These are phyloP conservation scores for Apteryx owenii DNA, from an alignment of 2,113 vertebrate species.

Conservation along the genomic window DNA sequence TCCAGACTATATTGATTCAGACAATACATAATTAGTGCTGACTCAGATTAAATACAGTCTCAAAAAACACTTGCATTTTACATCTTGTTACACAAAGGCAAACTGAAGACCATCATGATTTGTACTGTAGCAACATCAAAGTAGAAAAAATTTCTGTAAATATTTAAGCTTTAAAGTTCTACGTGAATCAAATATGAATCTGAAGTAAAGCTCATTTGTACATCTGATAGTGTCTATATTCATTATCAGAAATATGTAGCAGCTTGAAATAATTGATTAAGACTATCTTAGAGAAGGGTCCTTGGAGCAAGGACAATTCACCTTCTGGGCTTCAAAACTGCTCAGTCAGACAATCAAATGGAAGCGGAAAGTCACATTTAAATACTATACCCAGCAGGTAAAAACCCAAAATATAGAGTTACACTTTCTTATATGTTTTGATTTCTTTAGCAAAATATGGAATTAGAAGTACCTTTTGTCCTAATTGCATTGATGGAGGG, in stretches of 20 bases:
- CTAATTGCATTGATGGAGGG: neutral
- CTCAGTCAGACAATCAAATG: neutral
- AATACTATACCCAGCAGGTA: neutral
- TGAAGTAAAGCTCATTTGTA: neutral
- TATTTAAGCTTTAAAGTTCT: neutral
- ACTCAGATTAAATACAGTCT: conserved; percentile 17
- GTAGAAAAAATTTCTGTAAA: neutral
- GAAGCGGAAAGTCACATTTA: conserved; percentile 1
- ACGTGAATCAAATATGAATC: neutral
- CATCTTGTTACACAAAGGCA: neutral
- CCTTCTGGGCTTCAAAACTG: neutral
- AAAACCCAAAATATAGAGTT: neutral
- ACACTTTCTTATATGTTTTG: neutral
- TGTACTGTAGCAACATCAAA: neutral
- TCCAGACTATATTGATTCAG: conserved; percentile 42
- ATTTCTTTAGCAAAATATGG: neutral
- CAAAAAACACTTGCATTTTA: neutral
- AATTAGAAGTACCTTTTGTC: neutral
- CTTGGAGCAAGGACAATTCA: neutral
- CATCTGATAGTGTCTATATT: neutral
- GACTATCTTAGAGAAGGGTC: neutral
- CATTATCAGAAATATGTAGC: neutral
- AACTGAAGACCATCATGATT: neutral
- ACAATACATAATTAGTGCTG: conserved; percentile 40
- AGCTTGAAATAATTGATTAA: conserved; percentile 2